A percentile compares a stretch with the other conserved stretches of the same genome.
phyloP scores from a whole-genome alignment of 2,797 vertebrate species.

The Decapterus maruadsi region DNA sequence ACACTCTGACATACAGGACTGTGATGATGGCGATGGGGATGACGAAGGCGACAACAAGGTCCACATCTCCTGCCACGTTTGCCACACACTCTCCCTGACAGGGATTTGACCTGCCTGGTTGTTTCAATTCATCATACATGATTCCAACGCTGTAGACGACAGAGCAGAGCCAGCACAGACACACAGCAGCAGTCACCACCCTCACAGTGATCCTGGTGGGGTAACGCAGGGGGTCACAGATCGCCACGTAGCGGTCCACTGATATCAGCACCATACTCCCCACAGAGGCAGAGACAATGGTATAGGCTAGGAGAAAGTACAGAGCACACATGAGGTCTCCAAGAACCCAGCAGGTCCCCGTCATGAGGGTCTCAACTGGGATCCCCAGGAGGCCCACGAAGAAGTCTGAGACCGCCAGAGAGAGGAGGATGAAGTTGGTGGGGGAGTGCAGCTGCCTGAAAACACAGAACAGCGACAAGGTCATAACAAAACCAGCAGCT shows the following conservation, averaged over 20 bases:
- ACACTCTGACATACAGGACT: not conserved
- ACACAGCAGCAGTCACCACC: too few species aligned
- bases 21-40: not conserved
- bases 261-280: conserved; percentile 30
- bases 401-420: conserved; percentile 34
- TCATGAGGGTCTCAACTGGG: not conserved
- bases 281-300: conserved; percentile 4
- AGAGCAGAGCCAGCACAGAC: too few species aligned
- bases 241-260: too few species aligned
- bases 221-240: too few species aligned
- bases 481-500: too few species aligned
- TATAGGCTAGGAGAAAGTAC: not conserved
- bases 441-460: conserved; percentile 31
- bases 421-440: conserved; percentile 30
- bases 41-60: not conserved
- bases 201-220: too few species aligned
- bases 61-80: not conserved
- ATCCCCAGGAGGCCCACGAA: conserved; percentile 13
- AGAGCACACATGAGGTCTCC: conserved; percentile 6
- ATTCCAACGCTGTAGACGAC: too few species aligned
- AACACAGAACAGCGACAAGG: too few species aligned
- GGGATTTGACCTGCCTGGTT: too few species aligned
- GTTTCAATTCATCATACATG: too few species aligned
- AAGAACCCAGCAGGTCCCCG: conserved; percentile 3
- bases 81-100: too few species aligned